phyloP scores from a whole-genome alignment of 2,888 invertebrate genomes.

The Aelia acuminata region DNA sequence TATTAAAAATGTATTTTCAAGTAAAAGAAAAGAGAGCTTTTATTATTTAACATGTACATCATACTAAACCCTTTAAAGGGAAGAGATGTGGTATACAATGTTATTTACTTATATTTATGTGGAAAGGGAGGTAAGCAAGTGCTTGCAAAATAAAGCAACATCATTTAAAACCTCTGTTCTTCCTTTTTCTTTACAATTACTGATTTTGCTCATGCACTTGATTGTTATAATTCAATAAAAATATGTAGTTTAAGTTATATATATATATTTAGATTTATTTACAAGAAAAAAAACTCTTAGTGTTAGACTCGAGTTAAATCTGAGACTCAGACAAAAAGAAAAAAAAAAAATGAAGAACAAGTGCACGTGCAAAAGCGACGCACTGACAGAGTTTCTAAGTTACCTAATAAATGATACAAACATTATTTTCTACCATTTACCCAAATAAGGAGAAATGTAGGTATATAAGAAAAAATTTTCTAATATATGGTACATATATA shows the following conservation, averaged over 20 bases:
- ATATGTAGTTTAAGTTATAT: conserved; percentile 56
- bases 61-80: conserved; percentile 10
- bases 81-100: conserved; percentile 16
- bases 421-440: conserved; percentile 59
- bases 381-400: conserved; percentile 54
- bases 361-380: conserved; percentile 64
- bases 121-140: conserved; percentile 60
- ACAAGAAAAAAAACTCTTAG: conserved; percentile 56
- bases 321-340: conserved; percentile 53
- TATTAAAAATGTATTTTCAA: conserved; percentile 48
- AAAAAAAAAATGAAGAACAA: conserved; percentile 53
- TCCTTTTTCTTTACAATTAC: conserved; percentile 57
- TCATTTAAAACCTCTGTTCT: conserved; percentile 42
- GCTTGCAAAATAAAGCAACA: conserved; percentile 58
- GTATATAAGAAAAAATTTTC: conserved; percentile 59
- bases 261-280: conserved; percentile 50
- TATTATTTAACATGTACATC: conserved; percentile 34
- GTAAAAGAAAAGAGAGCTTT: conserved; percentile 48
- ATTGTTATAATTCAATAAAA: conserved; percentile 55
- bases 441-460: conserved; percentile 60
- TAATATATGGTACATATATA: conserved; percentile 60
- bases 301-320: conserved; percentile 54
- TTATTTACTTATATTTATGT: conserved; percentile 50
- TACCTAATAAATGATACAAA: conserved; percentile 59
- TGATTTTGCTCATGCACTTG: conserved; percentile 64